Evolutionary conservation across 1,140 invertebrate genomes (phyloP).

Genomic region (Centruroides sculpturatus): DNA sequence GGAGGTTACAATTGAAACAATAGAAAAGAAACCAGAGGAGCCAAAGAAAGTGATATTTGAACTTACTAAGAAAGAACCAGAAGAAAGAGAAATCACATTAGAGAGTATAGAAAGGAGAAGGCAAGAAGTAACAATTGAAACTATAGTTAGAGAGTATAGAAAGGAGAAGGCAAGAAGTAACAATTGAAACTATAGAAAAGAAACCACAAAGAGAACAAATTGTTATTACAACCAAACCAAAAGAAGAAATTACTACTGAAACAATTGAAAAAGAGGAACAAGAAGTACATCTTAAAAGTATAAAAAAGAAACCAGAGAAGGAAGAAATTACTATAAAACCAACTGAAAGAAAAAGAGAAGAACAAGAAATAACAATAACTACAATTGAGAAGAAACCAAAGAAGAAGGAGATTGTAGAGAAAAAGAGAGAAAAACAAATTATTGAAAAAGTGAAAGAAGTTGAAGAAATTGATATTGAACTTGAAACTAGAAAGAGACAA

Average conservation of each 20-base stretch:
- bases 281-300: background rate
- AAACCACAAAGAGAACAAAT: constrained; percentile 2
- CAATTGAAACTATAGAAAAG: background rate
- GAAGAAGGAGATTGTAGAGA: background rate
- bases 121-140: constrained; percentile 3
- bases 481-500: background rate
- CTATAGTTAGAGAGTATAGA: background rate
- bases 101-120: constrained; percentile 1
- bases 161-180: constrained; percentile 7
- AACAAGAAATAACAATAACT: background rate
- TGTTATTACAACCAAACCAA: too few species aligned
- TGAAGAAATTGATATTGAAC: background rate
- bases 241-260: too few species aligned
- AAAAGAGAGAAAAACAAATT: background rate
- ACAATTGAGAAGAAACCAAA: constrained; percentile 1
- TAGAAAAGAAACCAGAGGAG: constrained; percentile 5
- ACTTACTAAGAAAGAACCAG: background rate
- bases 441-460: background rate
- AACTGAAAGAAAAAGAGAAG: background rate
- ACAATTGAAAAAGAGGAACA: background rate
- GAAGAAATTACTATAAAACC: constrained; percentile 6
- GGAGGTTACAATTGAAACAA: background rate
- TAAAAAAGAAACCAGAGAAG: background rate
- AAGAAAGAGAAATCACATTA: background rate
- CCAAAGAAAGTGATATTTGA: background rate